Evolutionary conservation across 2,888 invertebrate genomes (phyloP), one percentile per base, ranked within the genome.

Genomic region (Erynnis tages): DNA sequence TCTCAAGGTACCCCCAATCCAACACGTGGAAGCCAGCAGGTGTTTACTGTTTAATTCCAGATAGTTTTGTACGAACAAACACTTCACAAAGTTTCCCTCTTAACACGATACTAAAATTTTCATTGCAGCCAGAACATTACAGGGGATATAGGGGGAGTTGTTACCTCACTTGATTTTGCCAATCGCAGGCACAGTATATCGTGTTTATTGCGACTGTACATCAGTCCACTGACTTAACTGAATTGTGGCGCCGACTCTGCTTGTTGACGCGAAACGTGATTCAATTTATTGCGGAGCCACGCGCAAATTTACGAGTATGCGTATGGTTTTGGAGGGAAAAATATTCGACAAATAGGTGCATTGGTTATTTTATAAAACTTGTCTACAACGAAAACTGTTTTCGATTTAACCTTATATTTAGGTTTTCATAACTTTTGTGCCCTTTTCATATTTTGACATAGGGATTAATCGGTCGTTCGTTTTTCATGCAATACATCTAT

Each of bases 201-300:
- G 41, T 14, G 49, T 49, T 49, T 49, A 49, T 41, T 49, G 49
- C 48, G 21, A 48, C 41, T 32, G 49, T 49, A 41, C 41, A 41
- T 49, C 49, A 49, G 34, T 27, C 49, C 49, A 35, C 34, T 41
- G 49, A 50, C 49, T 50, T 43, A 41, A 50, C 49, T 50, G 49
- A 50, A 35, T 43, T 43, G 49, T 41, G 49, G 32, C 49, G 27
- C 49, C 16, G 41, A 32, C 41, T 41, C 32, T 41, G 49, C 41
- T 32, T 49, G 49, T 43, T 50, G 49, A 50, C 49, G 49, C 49
- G 49, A 41, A 44, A 27, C 50, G 50, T 50, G 50, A 50, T 50
- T 50, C 50, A 50, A 50, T 50, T 50, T 50, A 50, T 50, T 21
- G 50, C n/a, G 35, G 27, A 35, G 43, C 34, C 27, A 50, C 50